phyloP scores from a whole-genome alignment of 2,797 vertebrate genomes.

The Meriones psammophilus region DNA sequence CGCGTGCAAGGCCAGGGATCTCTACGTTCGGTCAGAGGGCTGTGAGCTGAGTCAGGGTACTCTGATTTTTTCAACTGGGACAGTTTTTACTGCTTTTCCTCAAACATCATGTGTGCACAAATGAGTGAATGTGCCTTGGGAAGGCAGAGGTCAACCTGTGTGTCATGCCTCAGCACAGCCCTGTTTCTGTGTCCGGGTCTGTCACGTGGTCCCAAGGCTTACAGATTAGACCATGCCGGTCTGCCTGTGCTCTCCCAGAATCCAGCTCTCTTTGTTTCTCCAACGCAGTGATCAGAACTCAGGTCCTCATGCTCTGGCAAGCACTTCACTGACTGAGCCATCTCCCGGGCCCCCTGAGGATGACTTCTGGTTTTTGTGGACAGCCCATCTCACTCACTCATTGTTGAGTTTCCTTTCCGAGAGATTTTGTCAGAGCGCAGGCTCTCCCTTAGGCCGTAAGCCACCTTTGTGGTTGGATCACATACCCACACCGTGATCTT shows the following conservation, averaged over 20 bases:
- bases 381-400: no score
- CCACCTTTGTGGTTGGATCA: neutral
- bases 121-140: neutral
- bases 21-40: no score
- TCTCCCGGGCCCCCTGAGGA: neutral
- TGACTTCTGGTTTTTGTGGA: neutral
- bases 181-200: neutral
- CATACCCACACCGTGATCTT: rapidly evolving
- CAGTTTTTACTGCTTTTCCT: neutral
- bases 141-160: neutral
- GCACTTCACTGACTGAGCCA: neutral
- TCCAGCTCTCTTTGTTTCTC: neutral
- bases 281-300: neutral
- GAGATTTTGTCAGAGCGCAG: neutral
- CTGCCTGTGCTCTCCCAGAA: neutral
- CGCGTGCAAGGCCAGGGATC: no score
- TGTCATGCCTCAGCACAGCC: neutral
- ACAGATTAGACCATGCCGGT: neutral
- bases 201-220: neutral
- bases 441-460: neutral
- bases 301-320: no score
- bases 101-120: neutral
- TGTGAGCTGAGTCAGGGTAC: neutral
- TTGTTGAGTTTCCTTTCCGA: neutral
- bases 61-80: neutral